Evolutionary conservation across 2,113 vertebrate genomes (phyloP), one percentile per base, ranked within the genome.

Genomic region (Salvelinus sp.): DNA sequence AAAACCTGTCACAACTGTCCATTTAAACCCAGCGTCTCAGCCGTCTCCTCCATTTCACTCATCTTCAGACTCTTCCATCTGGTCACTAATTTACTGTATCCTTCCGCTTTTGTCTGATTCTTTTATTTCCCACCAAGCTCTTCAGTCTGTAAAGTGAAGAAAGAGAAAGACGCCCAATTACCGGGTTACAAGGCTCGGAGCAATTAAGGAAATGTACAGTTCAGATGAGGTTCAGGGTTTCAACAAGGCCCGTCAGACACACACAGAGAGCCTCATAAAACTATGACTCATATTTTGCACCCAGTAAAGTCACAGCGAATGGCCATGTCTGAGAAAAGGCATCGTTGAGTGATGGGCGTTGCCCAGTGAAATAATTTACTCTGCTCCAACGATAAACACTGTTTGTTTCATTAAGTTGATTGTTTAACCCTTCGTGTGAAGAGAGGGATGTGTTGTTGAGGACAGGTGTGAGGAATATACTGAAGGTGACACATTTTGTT

Each of bases 161-260:
- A 80, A 80, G 83, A 83, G 72, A 75, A 48, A 80, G 71, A 67
- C 20, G 64, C 73, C 85, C 88, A 90, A 90, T 92, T 90, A 91
- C 79, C 83, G 77, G 76, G 85, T 91, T 86, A 92, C 80, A 89
- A 88, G 85, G 81, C 79, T 69, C 57, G 62, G 44, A 38, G 79
- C 89, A 92, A 89, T 91, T 89, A 92, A 91, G 85, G 82, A 88
- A 91, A 92, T 90, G 88, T 88, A 88, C 80, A 86, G 87, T 90
- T 92, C 85, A 89, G 82, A 70, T 60, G 50, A 79, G 88, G 85
- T 54, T 89, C 87, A 90, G 73, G 18, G 88, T 86, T 89, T 89
- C 78, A 88, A 85, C 76, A 85, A 83, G 79, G 79, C 79, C 67
- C 25, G 23, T 85, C 79, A 79, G 76, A 79, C 64, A 68, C 27